phyloP scores from a whole-genome alignment of 2,113 vertebrate genomes.

The Puma concolor region DNA sequence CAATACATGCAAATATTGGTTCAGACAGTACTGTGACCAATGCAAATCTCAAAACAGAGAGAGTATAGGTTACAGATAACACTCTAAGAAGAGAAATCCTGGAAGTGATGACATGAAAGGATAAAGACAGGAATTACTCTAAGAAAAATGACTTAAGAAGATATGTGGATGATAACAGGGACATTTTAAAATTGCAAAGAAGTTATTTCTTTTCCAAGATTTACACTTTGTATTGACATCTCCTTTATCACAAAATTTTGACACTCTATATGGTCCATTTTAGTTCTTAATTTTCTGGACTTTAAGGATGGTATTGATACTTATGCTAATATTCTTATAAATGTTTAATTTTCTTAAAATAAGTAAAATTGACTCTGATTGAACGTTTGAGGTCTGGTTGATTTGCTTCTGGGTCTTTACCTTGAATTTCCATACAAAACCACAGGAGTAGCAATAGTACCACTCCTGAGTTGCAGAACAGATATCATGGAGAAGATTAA shows the following conservation, averaged over 20 bases:
- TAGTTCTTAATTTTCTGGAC: not conserved
- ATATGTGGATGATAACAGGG: not conserved
- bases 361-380: not conserved
- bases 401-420: not conserved
- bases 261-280: not conserved
- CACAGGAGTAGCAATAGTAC: not conserved
- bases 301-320: not conserved
- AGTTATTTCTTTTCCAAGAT: not conserved
- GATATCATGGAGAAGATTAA: not conserved
- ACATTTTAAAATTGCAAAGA: not conserved
- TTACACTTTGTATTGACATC: not conserved
- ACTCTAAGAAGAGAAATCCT: not conserved
- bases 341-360: not conserved
- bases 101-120: not conserved
- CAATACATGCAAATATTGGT: too few species aligned
- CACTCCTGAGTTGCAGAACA: not conserved
- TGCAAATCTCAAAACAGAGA: not conserved
- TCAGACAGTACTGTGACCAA: not conserved
- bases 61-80: not conserved
- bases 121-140: not conserved
- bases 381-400: not conserved
- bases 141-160: not conserved
- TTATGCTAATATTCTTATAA: not conserved
- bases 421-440: not conserved
- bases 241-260: not conserved